Conservation (phyloP, 2,888 invertebrate species). For the Ormyrus thymus region DNA sequence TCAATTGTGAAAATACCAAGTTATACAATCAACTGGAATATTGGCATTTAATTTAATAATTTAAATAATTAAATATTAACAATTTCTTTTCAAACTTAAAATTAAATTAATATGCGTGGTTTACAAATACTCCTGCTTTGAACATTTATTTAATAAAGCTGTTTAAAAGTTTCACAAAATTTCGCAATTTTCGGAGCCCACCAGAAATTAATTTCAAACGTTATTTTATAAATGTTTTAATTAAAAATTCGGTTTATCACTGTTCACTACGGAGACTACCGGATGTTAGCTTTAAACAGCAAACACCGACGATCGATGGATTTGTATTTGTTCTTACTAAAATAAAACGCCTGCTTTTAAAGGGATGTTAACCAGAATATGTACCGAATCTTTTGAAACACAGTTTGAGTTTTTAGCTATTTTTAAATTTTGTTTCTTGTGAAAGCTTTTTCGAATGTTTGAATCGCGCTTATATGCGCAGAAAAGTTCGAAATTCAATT, state of each 20-base stretch:
- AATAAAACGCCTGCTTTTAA: slow-evolving; percentile 4
- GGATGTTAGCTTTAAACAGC: slow-evolving; percentile 22
- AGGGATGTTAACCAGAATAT: slow-evolving; percentile 19
- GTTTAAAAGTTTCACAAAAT: too few relatives aligned
- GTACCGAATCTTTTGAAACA: slow-evolving; percentile 7
- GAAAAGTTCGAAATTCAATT: too few relatives aligned
- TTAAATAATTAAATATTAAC: not conserved
- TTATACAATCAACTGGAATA: too few relatives aligned
- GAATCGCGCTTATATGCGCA: too few relatives aligned
- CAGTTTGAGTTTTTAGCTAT: slow-evolving; percentile 12
- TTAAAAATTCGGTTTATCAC: slow-evolving; percentile 1
- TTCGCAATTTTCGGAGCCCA: too few relatives aligned
- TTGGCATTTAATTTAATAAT: too few relatives aligned
- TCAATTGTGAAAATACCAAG: too few relatives aligned
- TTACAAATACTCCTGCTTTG: too few relatives aligned
- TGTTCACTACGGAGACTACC: not conserved
- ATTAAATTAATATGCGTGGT: too few relatives aligned
- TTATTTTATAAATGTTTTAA: slow-evolving; percentile 2
- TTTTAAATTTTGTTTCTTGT: slow-evolving; percentile 8
- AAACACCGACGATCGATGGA: slow-evolving; percentile 1
- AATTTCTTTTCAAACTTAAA: not conserved
- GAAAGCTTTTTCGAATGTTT: too few relatives aligned
- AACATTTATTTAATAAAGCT: too few relatives aligned
- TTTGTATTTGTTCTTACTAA: slow-evolving; percentile 22
- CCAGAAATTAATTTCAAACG: not conserved